Evolutionary conservation across 1,140 invertebrate species (phyloP), one percentile per base, ranked within the genome.

Genomic region (Samia ricini): DNA sequence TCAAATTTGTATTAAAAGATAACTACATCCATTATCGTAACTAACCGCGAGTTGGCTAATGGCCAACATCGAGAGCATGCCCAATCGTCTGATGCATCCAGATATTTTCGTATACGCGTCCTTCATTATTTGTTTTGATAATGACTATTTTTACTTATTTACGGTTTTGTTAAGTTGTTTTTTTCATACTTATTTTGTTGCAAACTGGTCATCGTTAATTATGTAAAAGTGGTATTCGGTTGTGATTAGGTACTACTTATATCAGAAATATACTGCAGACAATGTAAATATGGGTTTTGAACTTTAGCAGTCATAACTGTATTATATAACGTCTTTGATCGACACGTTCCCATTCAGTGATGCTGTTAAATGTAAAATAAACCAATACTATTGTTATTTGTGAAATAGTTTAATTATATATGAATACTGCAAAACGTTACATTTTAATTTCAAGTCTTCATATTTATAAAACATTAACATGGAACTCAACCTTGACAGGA

Each of bases 71-170:
- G 61, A 71, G 66, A 77, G 69, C 69, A 76, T 69, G 69, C 69
- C 66, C 66, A 67, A 72, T 71, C 77, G 72, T 76, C 76, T 71
- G 76, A 80, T 73, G 74, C 76, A 74, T 72, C 72, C 60, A 62
- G 60, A 60, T 84, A 88, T 88, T 88, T 82, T 72, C 62, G 74
- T 70, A 63, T 50, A 49, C 15, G 64, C 71, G 81, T 83, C 82
- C 81, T 85, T 83, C 82, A 68, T 68, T 66, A 68, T 78, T 76
- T 79, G 66, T 81, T 78, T 76, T 79, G 56, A 65, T 74, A 60
- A 74, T 70, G 64, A 56, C 79, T 78, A 77, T 83, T 77, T 84
- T 79, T 77, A 64, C 56, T 64, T 33, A 59, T 71, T 71, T 70
- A 7, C 20, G 42, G n/a, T 59, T 59, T 59, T 12, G n/a, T 18